Evolutionary conservation across 2,888 invertebrate species (phyloP), one percentile per base, ranked within the genome.

Genomic region (Lathronympha strigana): DNA sequence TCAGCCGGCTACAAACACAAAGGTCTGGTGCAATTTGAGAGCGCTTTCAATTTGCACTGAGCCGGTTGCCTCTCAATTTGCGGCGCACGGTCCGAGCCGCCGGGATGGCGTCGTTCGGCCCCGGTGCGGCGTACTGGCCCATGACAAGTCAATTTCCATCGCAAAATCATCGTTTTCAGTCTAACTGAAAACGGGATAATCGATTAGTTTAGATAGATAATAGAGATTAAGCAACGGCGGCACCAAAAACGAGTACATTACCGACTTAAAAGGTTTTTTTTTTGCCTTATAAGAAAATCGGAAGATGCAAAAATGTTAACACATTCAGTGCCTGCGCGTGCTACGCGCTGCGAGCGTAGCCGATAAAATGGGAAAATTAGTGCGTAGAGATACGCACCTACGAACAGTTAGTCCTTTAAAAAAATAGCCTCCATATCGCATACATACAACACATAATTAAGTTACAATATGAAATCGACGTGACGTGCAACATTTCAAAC

Each of bases 41-140:
- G 75, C 82, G 88, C 85, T 90, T 88, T 87, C 89, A 88, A 90
- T 90, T 90, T 88, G 84, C 84, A 82, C 84, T 78, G 83, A 83
- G 81, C 82, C 79, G 76, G 76, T 80, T 78, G 79, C 77, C 79
- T 82, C 84, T 84, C 84, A 83, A 87, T 88, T 88, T 86, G 87
- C 71, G 81, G 82, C 79, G 72, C 73, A 73, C 75, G 69, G 73
- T 74, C 73, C 80, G 76, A 76, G 79, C 71, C 73, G 74, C 71
- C 72, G 71, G 19, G 23, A 47, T 15, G 51, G 15, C 31, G 28
- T 31, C 53, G 23, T 67, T 62, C 57, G 68, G 57, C 68, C 66
- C 40, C 67, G 69, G 60, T 58, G 49, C 9, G 36, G 40, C 45
- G 15, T 63, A 51, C 51, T 43, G 51, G 50, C 49, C 50, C 25